A percentile compares a stretch with the other conserved stretches of the same genome.
Conservation (phyloP, 1,140 invertebrate genomes). For the Euura saliciscinereae region DNA sequence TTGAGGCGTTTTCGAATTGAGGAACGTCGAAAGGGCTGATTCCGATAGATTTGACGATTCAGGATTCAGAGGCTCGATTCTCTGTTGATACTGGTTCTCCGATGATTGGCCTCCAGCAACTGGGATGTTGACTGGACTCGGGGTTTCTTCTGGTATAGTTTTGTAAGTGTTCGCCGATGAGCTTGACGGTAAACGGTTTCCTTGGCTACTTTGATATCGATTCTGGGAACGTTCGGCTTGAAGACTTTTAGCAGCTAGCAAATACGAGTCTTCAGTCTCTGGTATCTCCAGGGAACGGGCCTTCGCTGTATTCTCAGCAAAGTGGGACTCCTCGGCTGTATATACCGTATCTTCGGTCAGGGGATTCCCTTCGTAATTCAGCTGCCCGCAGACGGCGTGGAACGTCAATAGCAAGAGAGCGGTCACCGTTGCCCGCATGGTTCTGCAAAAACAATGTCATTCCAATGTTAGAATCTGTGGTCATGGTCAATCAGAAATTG, state of each 20-base stretch:
- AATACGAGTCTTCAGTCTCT: neutral
- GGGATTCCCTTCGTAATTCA: constrained; percentile 53
- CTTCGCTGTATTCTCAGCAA: constrained; percentile 22
- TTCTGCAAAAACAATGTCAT: constrained; percentile 27
- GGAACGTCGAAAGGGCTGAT: constrained; percentile 33
- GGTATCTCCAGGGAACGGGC: neutral
- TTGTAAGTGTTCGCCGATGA: neutral
- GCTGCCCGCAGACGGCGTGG: constrained; percentile 33
- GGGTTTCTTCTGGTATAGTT: neutral
- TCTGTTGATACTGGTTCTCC: neutral
- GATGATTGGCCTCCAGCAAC: neutral
- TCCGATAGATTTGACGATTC: constrained; percentile 26
- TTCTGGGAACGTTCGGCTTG: neutral
- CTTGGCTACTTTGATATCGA: neutral
- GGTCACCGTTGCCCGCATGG: constrained; percentile 27
- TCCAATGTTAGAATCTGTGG: no score
- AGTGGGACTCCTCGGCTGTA: constrained; percentile 47
- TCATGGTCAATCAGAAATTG: no score
- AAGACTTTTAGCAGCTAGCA: neutral
- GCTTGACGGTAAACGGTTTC: neutral
- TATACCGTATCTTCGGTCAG: constrained; percentile 51
- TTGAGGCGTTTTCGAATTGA: constrained; percentile 50
- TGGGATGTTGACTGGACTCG: neutral
- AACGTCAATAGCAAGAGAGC: constrained; percentile 25
- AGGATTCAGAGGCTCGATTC: neutral